Base-by-base conservation (phyloP, 2,888 invertebrate genomes). In the Sphaerophoria taeniata region DNA sequence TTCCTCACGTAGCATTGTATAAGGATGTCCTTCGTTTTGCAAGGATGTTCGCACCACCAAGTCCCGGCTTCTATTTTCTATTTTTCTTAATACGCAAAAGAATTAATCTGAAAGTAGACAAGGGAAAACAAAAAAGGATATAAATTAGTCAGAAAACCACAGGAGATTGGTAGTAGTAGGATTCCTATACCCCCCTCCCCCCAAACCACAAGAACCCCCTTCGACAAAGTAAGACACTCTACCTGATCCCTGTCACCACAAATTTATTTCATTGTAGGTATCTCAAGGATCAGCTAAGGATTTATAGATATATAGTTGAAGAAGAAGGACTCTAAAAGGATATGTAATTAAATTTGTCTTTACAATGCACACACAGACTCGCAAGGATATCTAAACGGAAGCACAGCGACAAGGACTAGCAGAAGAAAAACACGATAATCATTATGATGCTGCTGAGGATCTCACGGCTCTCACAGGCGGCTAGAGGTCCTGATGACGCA, bases 341-440 rank as follows among this genome's bases (percentile, higher is more conserved):
- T 81, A 77, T 85, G 85, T 85, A 85, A 85, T 85, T 85, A 85
- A 85, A 85, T 85, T 85, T 85, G n/a, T 85, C 85, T 63, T 81
- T 73, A 85, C 61, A 67, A 53, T n/a, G 39, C 39, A 70, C 49
- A 56, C 51, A 43, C 24, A 24, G 24, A 24, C 24, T 24, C 24
- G 33, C 39, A 72, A 76, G 75, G 63, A 56, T 61, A 76, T 72
- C 79, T 80, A 84, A 84, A 79, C 70, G 78, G 51, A 65, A 2
- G 12, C 36, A 84, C 36, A 84, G 61, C 55, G 69, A 58, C 24
- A 60, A 24, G 24, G 24, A 47, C 16, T 16, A 47, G 63, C 43
- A 69, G 43, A 12, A 45, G 61, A 85, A 73, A 81, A 85, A 70
- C 81, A 76, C 70, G 58, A 73, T 73, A 70, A 85, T 81, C 76